phyloP scores from a whole-genome alignment of 2,797 vertebrate species.

The Linurgus olivaceus region DNA sequence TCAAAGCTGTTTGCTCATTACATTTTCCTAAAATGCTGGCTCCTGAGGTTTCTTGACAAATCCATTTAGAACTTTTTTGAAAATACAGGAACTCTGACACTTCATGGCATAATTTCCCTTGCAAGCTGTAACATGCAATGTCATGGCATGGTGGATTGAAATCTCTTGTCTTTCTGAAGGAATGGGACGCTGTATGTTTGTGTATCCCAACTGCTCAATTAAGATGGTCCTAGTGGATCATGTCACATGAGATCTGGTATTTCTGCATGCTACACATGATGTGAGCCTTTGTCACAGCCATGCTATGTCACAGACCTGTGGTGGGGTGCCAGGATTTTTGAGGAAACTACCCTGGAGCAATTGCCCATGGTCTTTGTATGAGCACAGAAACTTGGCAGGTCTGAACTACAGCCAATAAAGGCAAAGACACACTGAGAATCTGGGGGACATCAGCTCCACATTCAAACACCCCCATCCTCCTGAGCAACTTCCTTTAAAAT shows the following conservation, averaged over 20 bases:
- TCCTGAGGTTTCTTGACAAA: slow-evolving; percentile 36
- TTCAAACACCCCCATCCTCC: neutral
- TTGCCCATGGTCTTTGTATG: neutral
- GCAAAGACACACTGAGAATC: neutral
- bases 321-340: slow-evolving; percentile 10
- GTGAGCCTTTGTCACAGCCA: neutral
- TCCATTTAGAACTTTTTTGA: neutral
- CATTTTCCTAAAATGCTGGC: slow-evolving; percentile 4
- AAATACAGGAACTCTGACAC: slow-evolving; percentile 2
- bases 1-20: slow-evolving; percentile 33
- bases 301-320: neutral
- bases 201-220: neutral
- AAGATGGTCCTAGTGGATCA: neutral
- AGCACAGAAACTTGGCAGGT: neutral
- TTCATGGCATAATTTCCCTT: slow-evolving; percentile 2
- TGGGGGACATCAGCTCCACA: neutral
- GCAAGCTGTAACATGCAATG: neutral
- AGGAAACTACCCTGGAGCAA: neutral
- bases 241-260: neutral
- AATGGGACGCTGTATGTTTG: neutral
- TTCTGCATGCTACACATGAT: neutral
- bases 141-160: neutral
- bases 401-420: neutral
- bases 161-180: slow-evolving; percentile 9
- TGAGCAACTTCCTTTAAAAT: neutral